phyloP scores from a whole-genome alignment of 2,888 invertebrate genomes.

The Drosophila lutescens region DNA sequence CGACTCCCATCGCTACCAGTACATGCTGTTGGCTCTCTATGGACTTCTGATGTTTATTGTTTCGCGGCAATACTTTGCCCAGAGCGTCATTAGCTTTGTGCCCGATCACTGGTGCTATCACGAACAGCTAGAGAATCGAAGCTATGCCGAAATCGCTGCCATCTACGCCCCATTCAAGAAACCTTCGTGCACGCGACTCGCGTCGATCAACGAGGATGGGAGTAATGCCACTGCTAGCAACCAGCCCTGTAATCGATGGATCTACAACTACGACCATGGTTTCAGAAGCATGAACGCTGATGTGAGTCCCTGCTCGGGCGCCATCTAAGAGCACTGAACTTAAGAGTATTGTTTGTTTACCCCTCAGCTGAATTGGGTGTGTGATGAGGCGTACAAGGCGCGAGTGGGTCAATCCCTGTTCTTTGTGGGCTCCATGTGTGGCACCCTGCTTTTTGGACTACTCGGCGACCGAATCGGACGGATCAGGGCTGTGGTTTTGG shows the following conservation, averaged over 20 bases:
- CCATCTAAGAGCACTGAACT: not conserved
- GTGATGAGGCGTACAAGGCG: conserved; percentile 86
- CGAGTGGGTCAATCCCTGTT: conserved; percentile 86
- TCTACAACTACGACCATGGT: conserved; percentile 85
- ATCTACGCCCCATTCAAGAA: conserved; percentile 75
- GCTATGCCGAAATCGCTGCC: conserved; percentile 65
- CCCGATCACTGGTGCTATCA: conserved; percentile 84
- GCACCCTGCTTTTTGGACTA: conserved; percentile 86
- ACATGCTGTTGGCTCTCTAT: conserved; percentile 85
- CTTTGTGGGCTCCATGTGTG: conserved; percentile 86
- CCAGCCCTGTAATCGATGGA: conserved; percentile 85
- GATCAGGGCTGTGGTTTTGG: conserved; percentile 85
- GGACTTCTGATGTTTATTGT: conserved; percentile 85
- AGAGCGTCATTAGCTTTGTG: conserved; percentile 85
- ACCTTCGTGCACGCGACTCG: conserved; percentile 79
- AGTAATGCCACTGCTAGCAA: conserved; percentile 67
- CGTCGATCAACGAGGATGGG: conserved; percentile 49
- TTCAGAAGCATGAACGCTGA: conserved; percentile 87
- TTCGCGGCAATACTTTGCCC: conserved; percentile 86
- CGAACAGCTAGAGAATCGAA: conserved; percentile 70
- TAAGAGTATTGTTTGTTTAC: not conserved
- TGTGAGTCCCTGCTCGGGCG: conserved; percentile 81
- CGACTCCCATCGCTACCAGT: conserved; percentile 85
- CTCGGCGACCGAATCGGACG: conserved; percentile 86
- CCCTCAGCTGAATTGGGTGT: conserved; percentile 86